Evolutionary conservation across 2,113 vertebrate genomes (phyloP), one percentile per base, ranked within the genome.

Genomic region (Pterophyllum scalare): DNA sequence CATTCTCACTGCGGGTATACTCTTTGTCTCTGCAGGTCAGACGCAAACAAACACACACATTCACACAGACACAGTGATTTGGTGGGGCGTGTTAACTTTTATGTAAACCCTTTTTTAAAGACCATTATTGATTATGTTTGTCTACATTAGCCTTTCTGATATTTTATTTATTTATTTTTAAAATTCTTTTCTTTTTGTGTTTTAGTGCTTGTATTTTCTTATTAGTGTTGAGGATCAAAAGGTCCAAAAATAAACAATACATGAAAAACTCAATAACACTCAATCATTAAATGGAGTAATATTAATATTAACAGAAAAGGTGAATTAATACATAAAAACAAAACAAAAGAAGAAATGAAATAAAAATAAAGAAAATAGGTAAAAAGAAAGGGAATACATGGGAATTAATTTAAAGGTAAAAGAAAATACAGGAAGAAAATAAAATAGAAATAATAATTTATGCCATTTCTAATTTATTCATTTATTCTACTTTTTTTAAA

Each of bases 11-110:
- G 96, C 96, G 2, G 96, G 96, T 2, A 95, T 96, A 72, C 95
- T 96, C 79, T 96, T 96, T 33, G 94, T 96, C 76, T 96, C 96
- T 22, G 95, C 96, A 86, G 96, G 96, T 96, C 76, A 89, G 94
- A 78, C 74, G 57, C 64, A 75, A 28, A 61, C 15, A 35, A 33
- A 24, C 8, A 20, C 33, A 40, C n/a, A n/a, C 52, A 24, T 17
- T 28, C 40, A 70, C n/a, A 28, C 28, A 28, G 3, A 28, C 28
- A 4, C 28, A 28, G 28, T 28, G 28, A 28, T 28, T 28, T 28
- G 28, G 28, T 28, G 38, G 24, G 22, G 24, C 0, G 24, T 46
- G 5, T 49, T 67, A 67, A 8, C 24, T 72, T 52, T 2, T 52
- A 52, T 20, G 17, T 49, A 28, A 7, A 13, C 24, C 14, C 5